Percentiles rank a stretch among this genome's conserved stretches.
Evolutionary conservation across 2,888 invertebrate genomes (phyloP).

Genomic region (Andrena chrysosceles): DNA sequence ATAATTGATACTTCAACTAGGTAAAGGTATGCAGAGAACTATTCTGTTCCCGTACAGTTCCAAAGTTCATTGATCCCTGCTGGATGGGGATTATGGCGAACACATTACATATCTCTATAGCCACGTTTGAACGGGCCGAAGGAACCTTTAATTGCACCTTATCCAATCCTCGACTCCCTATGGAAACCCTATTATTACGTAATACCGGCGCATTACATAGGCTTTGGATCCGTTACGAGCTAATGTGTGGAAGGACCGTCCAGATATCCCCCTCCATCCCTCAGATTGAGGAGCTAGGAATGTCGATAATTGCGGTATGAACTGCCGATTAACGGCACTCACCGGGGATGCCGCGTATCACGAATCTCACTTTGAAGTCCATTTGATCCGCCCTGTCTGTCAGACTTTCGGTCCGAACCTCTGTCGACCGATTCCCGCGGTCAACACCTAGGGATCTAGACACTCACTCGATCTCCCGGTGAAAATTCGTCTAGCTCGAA

Average conservation of each 20-base stretch:
- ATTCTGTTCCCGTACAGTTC: neutral
- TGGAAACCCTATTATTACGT: constrained; percentile 60
- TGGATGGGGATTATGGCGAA: constrained; percentile 9
- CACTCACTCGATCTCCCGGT: constrained; percentile 48
- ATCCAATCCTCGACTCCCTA: constrained; percentile 51
- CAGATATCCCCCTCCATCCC: constrained; percentile 44
- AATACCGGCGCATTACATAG: constrained; percentile 60
- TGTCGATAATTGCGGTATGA: constrained; percentile 66
- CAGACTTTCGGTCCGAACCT: constrained; percentile 33
- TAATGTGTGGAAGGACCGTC: constrained; percentile 60
- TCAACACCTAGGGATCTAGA: constrained; percentile 40
- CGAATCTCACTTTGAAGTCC: constrained; percentile 57
- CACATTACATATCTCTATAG: neutral
- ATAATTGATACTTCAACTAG: constrained; percentile 23
- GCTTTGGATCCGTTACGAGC: constrained; percentile 61
- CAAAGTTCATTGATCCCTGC: constrained; percentile 4
- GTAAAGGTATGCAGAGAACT: neutral
- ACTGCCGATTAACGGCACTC: constrained; percentile 60
- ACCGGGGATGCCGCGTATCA: constrained; percentile 45
- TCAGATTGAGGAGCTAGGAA: constrained; percentile 59
- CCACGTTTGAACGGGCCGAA: constrained; percentile 26
- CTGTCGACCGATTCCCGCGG: constrained; percentile 32
- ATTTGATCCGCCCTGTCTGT: constrained; percentile 51
- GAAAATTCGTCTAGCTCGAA: constrained; percentile 54
- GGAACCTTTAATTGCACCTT: constrained; percentile 62